phyloP scores from a whole-genome alignment of 2,888 invertebrate species.

The Limnephilus auricula region DNA sequence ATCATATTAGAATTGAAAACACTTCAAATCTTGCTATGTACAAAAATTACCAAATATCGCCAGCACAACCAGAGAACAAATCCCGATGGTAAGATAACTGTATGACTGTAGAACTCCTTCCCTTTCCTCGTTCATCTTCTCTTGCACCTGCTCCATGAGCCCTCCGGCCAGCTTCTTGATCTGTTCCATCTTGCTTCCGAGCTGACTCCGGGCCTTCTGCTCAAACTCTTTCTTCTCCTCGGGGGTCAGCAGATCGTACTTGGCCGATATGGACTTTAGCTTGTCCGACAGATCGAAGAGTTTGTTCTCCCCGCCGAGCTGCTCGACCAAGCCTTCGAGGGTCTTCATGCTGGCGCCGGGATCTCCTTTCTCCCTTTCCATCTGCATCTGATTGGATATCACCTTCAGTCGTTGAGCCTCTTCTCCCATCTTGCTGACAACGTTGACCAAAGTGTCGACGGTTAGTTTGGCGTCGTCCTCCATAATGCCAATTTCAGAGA shows the following conservation, averaged over 20 bases:
- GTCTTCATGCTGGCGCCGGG: slow-evolving; percentile 65
- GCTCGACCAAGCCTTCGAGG: slow-evolving; percentile 67
- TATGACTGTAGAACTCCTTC: slow-evolving; percentile 31
- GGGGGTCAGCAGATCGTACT: slow-evolving; percentile 68
- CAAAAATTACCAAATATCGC: slow-evolving; percentile 52
- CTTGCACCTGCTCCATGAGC: slow-evolving; percentile 67
- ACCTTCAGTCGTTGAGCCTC: slow-evolving; percentile 70
- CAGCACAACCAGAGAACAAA: slow-evolving; percentile 45
- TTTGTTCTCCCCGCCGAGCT: slow-evolving; percentile 55
- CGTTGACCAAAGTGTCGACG: slow-evolving; percentile 38
- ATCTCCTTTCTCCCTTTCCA: slow-evolving; percentile 68
- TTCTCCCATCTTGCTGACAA: slow-evolving; percentile 51
- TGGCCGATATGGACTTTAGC: slow-evolving; percentile 67
- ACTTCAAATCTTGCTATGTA: not conserved
- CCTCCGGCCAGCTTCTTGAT: slow-evolving; percentile 69
- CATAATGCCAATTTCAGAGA: not conserved
- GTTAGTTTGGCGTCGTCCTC: not conserved
- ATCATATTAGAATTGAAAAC: no score
- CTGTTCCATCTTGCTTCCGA: slow-evolving; percentile 71
- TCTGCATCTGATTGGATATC: slow-evolving; percentile 71
- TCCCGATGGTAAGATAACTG: slow-evolving; percentile 38
- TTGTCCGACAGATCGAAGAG: slow-evolving; percentile 55
- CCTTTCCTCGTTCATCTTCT: slow-evolving; percentile 66
- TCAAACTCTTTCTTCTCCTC: slow-evolving; percentile 72
- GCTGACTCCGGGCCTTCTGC: slow-evolving; percentile 67